Evolutionary conservation across 2,888 invertebrate genomes (phyloP), one percentile per base, ranked within the genome.

Genomic region (Exephanes ischioxanthus): DNA sequence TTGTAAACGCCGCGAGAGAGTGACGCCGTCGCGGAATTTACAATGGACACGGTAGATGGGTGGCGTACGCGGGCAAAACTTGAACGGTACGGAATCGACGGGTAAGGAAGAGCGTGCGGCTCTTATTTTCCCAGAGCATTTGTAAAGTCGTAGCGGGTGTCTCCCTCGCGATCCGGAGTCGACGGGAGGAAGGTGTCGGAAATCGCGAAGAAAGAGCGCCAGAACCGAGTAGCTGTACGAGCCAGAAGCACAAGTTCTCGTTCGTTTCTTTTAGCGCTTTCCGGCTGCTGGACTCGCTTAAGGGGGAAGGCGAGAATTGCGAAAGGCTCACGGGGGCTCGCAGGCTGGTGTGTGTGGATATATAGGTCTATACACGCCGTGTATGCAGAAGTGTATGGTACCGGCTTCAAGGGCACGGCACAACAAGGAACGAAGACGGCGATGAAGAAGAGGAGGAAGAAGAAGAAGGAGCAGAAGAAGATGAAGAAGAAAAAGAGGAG

Each of bases 341-440:
- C 26, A 26, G 66, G 58, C 58, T 78, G 6, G 33, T 22, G 37
- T 22, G 9, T 58, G 53, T 26, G 6, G 68, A 51, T 81, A 58
- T 48, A 45, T 72, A 48, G 63, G 41, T 68, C 26, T 71, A 63
- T 58, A 75, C 30, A 58, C n/a, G 26, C 53, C 19, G 67, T 33
- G 58, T 53, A 83, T 33, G 71, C 33, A 51, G 82, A 83, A 79
- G 84, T 51, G 63, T 63, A 33, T 63, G 75, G 80, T 51, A n/a
- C 63, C 71, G 45, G 5, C 75, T 83, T 85, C 83, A 85, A 85
- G 85, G 85, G 80, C 83, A 85, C 80, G 76, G 19, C 41, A 63
- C 78, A 77, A 85, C 79, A 55, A 85, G 85, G 71, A 85, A 70
- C 79, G 85, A 77, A 79, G 83, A 33, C 22, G 87, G 84, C 85